Conservation (phyloP, 2,113 vertebrate species). For the Rafetus swinhoei region DNA sequence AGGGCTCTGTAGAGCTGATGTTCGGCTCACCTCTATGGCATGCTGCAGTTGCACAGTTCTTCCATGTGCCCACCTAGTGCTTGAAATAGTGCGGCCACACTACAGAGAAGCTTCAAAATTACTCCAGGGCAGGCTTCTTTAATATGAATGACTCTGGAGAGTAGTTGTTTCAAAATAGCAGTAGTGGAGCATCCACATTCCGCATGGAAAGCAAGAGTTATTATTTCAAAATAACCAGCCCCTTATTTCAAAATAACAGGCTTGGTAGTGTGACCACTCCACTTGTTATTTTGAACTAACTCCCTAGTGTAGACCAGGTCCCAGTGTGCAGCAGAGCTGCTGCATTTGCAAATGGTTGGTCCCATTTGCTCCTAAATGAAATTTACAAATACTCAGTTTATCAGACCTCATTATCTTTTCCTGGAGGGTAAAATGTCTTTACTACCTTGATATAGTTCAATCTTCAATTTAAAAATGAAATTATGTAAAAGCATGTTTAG, state of each 20-base stretch:
- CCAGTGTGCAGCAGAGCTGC: background rate
- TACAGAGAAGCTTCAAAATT: too few species aligned
- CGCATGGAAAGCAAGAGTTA: too few species aligned
- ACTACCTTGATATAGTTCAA: slow-evolving; percentile 49
- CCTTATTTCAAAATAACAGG: too few species aligned
- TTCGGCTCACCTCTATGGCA: background rate
- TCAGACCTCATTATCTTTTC: slow-evolving; percentile 14
- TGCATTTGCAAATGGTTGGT: background rate
- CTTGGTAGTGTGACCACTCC: too few species aligned
- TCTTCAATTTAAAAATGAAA: slow-evolving; percentile 15
- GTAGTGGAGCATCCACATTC: too few species aligned
- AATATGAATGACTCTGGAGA: too few species aligned
- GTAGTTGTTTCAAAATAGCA: too few species aligned
- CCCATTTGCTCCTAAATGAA: background rate
- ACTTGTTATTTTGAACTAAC: too few species aligned
- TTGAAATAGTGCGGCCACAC: too few species aligned
- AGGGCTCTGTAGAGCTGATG: background rate
- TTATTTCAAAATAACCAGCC: too few species aligned
- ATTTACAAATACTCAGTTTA: background rate
- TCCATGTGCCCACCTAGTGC: background rate
- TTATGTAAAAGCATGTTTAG: slow-evolving; percentile 24
- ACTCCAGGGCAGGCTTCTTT: too few species aligned
- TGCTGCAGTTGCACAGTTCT: background rate
- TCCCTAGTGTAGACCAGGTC: too few species aligned
- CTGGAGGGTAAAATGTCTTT: background rate